Evolutionary conservation across 2,113 vertebrate species (phyloP).

Genomic region (Gopherus evgoodei): DNA sequence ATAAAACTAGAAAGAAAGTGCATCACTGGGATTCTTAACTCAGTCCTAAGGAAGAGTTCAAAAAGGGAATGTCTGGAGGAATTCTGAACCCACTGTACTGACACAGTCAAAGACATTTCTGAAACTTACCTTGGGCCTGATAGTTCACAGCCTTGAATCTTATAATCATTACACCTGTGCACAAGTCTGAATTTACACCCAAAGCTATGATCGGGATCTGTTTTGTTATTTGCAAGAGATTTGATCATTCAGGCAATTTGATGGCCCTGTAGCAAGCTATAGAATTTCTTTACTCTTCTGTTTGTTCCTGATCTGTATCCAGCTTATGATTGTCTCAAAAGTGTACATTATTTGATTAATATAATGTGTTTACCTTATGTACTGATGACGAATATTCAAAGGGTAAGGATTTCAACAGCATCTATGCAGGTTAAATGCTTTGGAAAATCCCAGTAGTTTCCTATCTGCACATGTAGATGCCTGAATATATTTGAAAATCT

Average conservation of each 20-base stretch:
- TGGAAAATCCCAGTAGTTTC: background rate
- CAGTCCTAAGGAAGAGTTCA: constrained; percentile 1
- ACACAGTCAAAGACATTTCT: background rate
- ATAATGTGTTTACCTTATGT: background rate
- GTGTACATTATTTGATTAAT: background rate
- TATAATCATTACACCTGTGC: background rate
- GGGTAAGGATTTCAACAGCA: background rate
- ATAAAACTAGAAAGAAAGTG: constrained; percentile 53
- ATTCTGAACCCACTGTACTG: background rate
- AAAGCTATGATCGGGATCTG: background rate
- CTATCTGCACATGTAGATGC: background rate
- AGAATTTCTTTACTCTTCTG: background rate
- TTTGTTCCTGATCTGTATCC: background rate
- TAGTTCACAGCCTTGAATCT: background rate
- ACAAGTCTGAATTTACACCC: background rate
- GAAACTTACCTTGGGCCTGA: background rate
- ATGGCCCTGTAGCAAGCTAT: rapidly evolving
- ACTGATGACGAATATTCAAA: background rate
- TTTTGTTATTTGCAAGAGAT: rapidly evolving
- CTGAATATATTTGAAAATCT: background rate
- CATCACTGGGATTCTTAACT: constrained; percentile 55
- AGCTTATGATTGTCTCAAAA: background rate
- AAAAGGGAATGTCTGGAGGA: background rate
- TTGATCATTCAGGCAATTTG: background rate
- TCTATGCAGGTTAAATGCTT: background rate